These are phyloP conservation scores for Actenoides lindsayi DNA, from an alignment of 2,113 vertebrate species.

Conservation along the genomic window DNA sequence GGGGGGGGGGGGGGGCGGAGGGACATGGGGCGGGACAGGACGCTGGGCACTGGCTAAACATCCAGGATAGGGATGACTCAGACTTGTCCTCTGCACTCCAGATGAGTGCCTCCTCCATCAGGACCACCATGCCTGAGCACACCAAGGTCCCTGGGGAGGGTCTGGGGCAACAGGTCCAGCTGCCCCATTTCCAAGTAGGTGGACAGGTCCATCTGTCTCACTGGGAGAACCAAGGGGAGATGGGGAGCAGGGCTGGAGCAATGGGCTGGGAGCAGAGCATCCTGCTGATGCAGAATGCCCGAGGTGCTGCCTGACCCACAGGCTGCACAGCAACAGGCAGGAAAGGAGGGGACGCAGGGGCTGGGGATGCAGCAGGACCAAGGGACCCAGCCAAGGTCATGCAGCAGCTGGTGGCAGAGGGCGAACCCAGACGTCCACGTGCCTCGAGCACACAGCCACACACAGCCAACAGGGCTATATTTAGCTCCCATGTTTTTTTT, in stretches of 20 bases:
- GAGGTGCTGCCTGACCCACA: neutral
- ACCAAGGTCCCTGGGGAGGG: neutral
- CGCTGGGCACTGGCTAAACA: conserved; percentile 36
- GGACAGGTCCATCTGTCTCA: accelerated
- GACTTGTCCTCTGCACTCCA: conserved; percentile 9
- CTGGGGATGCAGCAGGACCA: neutral
- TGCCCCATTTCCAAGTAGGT: neutral
- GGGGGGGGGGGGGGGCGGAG: neutral
- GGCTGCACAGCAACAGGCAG: neutral
- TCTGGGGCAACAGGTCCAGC: neutral
- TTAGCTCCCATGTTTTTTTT: neutral
- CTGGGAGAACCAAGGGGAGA: neutral
- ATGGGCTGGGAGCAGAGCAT: accelerated
- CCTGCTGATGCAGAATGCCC: neutral
- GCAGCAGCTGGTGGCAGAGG: neutral
- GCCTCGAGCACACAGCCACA: neutral
- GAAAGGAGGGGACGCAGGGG: neutral
- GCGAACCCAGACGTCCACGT: neutral
- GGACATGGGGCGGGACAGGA: conserved; percentile 33
- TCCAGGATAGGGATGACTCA: conserved; percentile 51
- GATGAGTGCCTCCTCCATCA: neutral
- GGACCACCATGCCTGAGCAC: neutral
- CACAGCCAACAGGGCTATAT: neutral
- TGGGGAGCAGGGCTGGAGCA: neutral
- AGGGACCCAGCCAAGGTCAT: conserved; percentile 22